Percentiles rank a stretch among this genome's conserved stretches.
These are phyloP conservation scores for Frankliniella intonsa DNA, from an alignment of 2,888 invertebrate species.

Conservation along the genomic window DNA sequence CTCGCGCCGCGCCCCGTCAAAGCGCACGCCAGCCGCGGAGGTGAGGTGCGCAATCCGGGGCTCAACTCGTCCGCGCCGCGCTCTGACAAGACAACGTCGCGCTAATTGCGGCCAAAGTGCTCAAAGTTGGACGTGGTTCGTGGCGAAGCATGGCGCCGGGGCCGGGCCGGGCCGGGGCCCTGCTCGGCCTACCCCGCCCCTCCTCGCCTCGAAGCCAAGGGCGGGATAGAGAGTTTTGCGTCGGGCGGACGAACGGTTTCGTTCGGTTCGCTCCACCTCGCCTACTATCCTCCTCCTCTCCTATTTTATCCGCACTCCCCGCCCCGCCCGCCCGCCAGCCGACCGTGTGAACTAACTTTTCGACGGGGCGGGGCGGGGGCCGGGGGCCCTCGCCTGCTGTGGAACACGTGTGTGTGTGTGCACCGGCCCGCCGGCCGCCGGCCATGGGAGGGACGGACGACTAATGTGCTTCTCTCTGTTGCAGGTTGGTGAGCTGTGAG, in stretches of 20 bases:
- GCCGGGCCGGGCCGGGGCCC: neutral
- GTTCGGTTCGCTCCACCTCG: neutral
- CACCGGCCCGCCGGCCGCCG: too few species aligned
- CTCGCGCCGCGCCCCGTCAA: too few species aligned
- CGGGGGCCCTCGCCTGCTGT: neutral
- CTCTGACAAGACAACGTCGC: neutral
- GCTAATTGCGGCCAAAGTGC: conserved; percentile 18
- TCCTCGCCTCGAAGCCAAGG: neutral
- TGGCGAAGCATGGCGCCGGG: neutral
- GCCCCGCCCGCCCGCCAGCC: neutral
- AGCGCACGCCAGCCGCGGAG: too few species aligned
- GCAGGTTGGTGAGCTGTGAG: neutral
- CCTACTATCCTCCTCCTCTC: neutral
- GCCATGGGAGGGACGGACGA: neutral
- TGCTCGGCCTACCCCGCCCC: neutral
- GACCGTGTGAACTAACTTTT: neutral
- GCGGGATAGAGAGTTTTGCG: neutral
- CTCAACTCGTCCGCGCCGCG: neutral
- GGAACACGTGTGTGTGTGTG: too few species aligned
- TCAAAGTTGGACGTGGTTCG: neutral
- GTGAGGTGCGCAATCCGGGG: neutral
- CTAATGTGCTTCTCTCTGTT: neutral
- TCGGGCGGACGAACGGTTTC: neutral
- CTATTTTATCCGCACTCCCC: too few species aligned
- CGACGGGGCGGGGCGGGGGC: neutral